Evolutionary conservation across 2,797 vertebrate genomes (phyloP).

Genomic region (Scarus forsteni): DNA sequence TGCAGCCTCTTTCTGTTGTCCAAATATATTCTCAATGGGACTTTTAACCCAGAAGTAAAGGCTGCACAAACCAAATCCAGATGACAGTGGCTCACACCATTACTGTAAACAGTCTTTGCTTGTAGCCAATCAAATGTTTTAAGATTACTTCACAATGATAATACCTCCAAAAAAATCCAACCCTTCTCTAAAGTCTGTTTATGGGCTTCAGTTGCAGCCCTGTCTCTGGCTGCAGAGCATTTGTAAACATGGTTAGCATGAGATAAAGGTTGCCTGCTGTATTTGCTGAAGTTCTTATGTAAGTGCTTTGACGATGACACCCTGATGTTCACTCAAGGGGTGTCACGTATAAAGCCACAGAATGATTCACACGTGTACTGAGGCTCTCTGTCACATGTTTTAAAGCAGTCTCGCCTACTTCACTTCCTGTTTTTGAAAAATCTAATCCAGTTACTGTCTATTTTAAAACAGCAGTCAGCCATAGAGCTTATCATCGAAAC

Average conservation of each 20-base stretch:
- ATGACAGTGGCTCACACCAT: too few species aligned
- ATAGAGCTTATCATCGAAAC: neutral
- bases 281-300: neutral
- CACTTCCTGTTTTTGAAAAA: slow-evolving; percentile 60
- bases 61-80: too few species aligned
- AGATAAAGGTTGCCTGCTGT: slow-evolving; percentile 4
- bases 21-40: neutral
- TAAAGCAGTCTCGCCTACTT: slow-evolving; percentile 25
- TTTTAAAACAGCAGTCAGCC: slow-evolving; percentile 5
- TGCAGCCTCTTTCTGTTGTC: neutral
- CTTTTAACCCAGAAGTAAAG: too few species aligned
- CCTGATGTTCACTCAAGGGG: neutral
- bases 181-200: neutral
- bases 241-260: neutral
- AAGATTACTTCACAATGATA: neutral
- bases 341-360: neutral
- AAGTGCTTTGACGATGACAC: neutral
- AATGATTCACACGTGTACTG: slow-evolving; percentile 18
- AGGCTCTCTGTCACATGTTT: slow-evolving; percentile 39
- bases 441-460: slow-evolving; percentile 40
- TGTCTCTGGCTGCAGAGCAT: neutral
- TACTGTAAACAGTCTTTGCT: too few species aligned
- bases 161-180: neutral
- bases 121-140: neutral
- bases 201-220: neutral